Evolutionary conservation across 2,797 vertebrate species (phyloP).

Genomic region (Liasis olivaceus): DNA sequence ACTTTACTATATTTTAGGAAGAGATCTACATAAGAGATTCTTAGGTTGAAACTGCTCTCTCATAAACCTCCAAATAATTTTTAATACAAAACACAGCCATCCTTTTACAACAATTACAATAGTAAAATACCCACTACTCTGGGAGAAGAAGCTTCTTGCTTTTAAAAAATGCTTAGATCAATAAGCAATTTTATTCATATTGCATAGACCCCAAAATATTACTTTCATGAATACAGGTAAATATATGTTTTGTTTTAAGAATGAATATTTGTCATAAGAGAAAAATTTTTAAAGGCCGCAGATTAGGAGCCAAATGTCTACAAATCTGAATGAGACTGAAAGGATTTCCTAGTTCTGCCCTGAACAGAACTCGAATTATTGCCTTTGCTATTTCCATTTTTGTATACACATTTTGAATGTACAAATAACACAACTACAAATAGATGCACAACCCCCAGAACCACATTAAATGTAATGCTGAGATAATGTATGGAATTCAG

Average conservation of each 20-base stretch:
- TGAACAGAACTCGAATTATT: constrained; percentile 1
- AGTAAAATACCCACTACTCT: neutral
- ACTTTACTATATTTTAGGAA: neutral
- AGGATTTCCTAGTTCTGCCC: neutral
- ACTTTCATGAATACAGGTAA: neutral
- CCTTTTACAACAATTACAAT: neutral
- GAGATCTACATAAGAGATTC: neutral
- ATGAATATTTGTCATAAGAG: neutral
- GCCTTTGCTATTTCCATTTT: neutral
- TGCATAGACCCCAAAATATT: neutral
- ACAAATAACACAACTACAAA: neutral
- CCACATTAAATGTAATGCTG: neutral
- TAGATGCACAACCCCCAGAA: neutral
- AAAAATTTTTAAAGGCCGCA: neutral
- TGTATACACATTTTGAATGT: neutral
- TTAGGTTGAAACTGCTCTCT: neutral
- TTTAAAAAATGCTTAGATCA: neutral
- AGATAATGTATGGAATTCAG: neutral
- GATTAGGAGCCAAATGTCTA: neutral
- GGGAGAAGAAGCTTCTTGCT: no score
- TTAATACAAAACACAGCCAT: neutral
- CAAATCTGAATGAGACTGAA: neutral
- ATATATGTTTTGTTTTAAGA: neutral
- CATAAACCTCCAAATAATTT: neutral
- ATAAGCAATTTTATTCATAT: neutral